Evolutionary conservation across 2,888 invertebrate species (phyloP).

Genomic region (Tricholauxania praeusta): DNA sequence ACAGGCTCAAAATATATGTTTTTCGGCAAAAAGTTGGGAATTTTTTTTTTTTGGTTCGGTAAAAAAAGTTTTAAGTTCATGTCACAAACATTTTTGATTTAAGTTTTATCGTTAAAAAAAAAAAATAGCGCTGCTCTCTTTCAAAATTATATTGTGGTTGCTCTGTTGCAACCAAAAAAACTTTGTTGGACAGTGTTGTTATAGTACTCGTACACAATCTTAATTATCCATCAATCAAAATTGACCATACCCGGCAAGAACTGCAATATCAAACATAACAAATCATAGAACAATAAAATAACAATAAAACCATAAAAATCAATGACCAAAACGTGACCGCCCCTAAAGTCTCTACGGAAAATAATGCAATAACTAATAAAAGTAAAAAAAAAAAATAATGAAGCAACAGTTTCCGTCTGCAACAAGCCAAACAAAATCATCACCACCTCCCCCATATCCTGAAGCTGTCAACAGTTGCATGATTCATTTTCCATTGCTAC

Average conservation of each 20-base stretch:
- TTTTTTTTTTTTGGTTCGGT: too few relatives aligned
- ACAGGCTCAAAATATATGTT: too few relatives aligned
- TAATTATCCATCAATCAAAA: background rate
- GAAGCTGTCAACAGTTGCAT: slow-evolving; percentile 14
- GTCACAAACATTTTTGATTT: too few relatives aligned
- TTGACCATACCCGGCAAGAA: slow-evolving; percentile 4
- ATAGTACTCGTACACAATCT: too few relatives aligned
- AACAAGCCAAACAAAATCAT: background rate
- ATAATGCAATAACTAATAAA: slow-evolving; percentile 8
- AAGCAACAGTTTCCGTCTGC: background rate
- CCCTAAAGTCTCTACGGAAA: slow-evolving; percentile 19
- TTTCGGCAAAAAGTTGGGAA: too few relatives aligned
- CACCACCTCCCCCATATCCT: background rate
- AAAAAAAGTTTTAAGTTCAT: too few relatives aligned
- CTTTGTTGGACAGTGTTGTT: too few relatives aligned
- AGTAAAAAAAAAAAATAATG: background rate
- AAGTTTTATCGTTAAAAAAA: too few relatives aligned
- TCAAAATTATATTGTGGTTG: too few relatives aligned
- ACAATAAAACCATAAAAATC: slow-evolving; percentile 4
- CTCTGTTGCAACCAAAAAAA: too few relatives aligned
- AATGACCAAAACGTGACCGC: slow-evolving; percentile 17
- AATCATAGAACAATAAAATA: background rate
- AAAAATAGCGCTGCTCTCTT: too few relatives aligned
- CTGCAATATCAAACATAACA: background rate
- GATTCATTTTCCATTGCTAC: background rate